Conservation (phyloP, 2,113 vertebrate species). For the Zosterops borbonicus region DNA sequence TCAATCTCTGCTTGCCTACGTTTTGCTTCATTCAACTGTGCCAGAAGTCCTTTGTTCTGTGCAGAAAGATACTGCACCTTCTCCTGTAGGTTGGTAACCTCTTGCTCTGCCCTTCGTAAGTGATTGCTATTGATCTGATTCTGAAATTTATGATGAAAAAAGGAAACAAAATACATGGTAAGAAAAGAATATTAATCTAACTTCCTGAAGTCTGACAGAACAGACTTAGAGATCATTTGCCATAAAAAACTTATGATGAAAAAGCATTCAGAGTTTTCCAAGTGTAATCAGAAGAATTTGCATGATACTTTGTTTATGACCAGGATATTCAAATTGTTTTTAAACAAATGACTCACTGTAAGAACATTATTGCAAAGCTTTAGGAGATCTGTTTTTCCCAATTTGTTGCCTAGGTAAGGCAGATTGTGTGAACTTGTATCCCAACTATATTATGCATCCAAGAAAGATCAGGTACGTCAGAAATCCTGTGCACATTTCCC, state of each 20-base stretch:
- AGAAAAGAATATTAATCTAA: background rate
- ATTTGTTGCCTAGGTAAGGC: background rate
- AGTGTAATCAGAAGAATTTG: background rate
- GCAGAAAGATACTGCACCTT: conserved; percentile 83
- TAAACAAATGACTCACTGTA: background rate
- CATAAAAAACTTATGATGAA: background rate
- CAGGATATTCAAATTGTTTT: background rate
- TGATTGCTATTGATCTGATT: conserved; percentile 96
- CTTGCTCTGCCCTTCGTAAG: conserved; percentile 89
- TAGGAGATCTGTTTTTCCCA: background rate
- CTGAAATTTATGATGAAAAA: conserved; percentile 69
- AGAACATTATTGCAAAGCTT: background rate
- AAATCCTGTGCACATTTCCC: background rate
- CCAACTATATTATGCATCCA: background rate
- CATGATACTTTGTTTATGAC: background rate
- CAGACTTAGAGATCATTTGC: background rate
- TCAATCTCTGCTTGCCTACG: conserved; percentile 92
- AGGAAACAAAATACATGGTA: background rate
- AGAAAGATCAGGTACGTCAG: background rate
- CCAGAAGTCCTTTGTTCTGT: conserved; percentile 88
- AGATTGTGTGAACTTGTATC: background rate
- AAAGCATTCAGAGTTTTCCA: background rate
- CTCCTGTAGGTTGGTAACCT: conserved; percentile 78
- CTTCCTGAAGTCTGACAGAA: background rate
- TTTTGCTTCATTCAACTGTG: conserved; percentile 88